Conservation (phyloP, 2,888 invertebrate species). For the Entomobrya multifasciata region DNA sequence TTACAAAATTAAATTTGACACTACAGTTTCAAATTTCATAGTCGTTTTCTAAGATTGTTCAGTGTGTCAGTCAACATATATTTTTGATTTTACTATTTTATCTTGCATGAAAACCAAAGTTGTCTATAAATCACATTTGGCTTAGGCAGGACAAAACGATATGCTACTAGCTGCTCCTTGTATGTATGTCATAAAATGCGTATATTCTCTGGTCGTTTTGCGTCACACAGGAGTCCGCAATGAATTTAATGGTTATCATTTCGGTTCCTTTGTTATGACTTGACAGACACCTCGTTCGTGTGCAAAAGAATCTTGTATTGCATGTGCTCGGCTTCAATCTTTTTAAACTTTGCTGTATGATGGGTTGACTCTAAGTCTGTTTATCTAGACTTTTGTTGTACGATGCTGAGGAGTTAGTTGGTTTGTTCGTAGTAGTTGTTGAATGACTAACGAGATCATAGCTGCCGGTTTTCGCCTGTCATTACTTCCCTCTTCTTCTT, state of each 20-base stretch:
- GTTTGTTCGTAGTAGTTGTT: conserved; percentile 63
- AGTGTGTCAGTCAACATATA: too few species aligned
- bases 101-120: too few species aligned
- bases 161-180: too few species aligned
- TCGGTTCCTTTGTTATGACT: not conserved
- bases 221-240: not conserved
- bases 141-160: too few species aligned
- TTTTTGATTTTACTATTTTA: too few species aligned
- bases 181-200: too few species aligned
- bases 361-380: not conserved
- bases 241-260: conserved; percentile 26
- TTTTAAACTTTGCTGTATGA: not conserved
- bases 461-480: conserved; percentile 72
- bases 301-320: not conserved
- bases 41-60: too few species aligned
- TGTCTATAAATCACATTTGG: too few species aligned
- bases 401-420: too few species aligned
- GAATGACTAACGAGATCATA: conserved; percentile 72
- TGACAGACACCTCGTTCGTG: conserved; percentile 34
- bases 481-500: conserved; percentile 45
- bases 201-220: not conserved
- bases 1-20: too few species aligned
- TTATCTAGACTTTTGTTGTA: not conserved
- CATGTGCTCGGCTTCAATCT: conserved; percentile 11
- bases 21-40: too few species aligned